Percentiles rank a stretch among this genome's conserved stretches.
Evolutionary conservation across 30 jellyfish, hydroid and myxozoan genomes (phyloP).

Genomic region (Catostylus mosaicus): DNA sequence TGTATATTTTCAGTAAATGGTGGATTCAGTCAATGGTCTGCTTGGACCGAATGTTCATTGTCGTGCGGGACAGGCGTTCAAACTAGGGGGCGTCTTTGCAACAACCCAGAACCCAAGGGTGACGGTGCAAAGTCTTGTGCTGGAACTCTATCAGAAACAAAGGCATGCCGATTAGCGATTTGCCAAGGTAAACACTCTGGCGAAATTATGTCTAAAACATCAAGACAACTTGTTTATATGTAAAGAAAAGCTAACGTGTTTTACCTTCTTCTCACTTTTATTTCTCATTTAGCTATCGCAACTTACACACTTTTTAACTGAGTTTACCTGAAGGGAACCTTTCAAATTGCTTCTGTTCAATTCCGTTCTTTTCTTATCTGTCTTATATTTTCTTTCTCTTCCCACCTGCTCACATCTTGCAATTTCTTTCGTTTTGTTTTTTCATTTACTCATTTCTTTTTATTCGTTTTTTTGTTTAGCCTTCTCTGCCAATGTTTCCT

Average conservation of each 20-base stretch:
- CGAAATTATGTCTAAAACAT: too few species aligned
- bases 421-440: background rate
- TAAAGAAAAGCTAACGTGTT: too few species aligned
- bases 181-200: conserved; percentile 88
- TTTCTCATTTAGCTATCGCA: too few species aligned
- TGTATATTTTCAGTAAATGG: conserved; percentile 73
- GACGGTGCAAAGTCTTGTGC: conserved; percentile 69
- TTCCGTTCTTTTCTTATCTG: background rate
- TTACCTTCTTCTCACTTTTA: too few species aligned
- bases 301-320: too few species aligned
- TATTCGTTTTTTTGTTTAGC: background rate
- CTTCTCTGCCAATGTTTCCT: too few species aligned
- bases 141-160: conserved; percentile 68
- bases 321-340: too few species aligned
- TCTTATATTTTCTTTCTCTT: background rate
- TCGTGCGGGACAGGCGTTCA: conserved; percentile 92
- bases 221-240: too few species aligned
- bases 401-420: background rate
- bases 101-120: conserved; percentile 92
- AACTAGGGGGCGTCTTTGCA: conserved; percentile 81
- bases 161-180: conserved; percentile 75
- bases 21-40: conserved; percentile 94
- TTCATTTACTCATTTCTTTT: background rate
- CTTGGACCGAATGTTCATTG: conserved; percentile 79
- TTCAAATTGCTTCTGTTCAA: too few species aligned